These are phyloP conservation scores for Coelopa frigida DNA, from an alignment of 1,140 invertebrate species.

Conservation along the genomic window DNA sequence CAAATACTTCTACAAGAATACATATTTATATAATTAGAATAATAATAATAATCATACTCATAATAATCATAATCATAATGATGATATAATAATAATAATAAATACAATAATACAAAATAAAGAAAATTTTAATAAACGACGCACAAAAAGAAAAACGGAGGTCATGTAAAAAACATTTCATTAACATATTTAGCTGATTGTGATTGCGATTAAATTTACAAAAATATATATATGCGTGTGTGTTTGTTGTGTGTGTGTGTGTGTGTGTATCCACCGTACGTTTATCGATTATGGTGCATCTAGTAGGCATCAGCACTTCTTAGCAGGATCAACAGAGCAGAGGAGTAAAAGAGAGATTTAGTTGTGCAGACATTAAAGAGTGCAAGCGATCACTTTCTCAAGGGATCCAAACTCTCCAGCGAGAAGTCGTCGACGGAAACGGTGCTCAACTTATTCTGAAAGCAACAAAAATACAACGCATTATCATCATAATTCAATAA, in stretches of 20 bases:
- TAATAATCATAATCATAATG: constrained; percentile 9
- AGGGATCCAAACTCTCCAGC: constrained; percentile 75
- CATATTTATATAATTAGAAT: constrained; percentile 3
- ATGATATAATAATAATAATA: constrained; percentile 12
- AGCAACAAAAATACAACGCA: constrained; percentile 7
- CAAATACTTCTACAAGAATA: not conserved
- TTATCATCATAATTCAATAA: constrained; percentile 3
- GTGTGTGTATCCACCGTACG: no score
- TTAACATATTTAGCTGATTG: constrained; percentile 1
- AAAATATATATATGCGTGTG: not conserved
- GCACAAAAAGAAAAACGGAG: not conserved
- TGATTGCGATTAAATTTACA: constrained; percentile 3
- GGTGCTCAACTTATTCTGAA: constrained; percentile 36
- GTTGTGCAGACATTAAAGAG: constrained; percentile 9
- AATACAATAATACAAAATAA: constrained; percentile 12
- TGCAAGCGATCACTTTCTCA: constrained; percentile 52
- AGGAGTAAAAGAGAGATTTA: not conserved
- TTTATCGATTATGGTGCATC: no score
- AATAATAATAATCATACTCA: constrained; percentile 11
- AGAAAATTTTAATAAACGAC: not conserved
- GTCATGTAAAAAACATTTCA: not conserved
- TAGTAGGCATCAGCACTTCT: not conserved
- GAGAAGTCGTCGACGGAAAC: constrained; percentile 74
- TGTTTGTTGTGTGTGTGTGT: no score
- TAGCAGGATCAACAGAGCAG: not conserved